Evolutionary conservation across 2,797 vertebrate genomes (phyloP).

Genomic region (Lophotriccus pileatus): DNA sequence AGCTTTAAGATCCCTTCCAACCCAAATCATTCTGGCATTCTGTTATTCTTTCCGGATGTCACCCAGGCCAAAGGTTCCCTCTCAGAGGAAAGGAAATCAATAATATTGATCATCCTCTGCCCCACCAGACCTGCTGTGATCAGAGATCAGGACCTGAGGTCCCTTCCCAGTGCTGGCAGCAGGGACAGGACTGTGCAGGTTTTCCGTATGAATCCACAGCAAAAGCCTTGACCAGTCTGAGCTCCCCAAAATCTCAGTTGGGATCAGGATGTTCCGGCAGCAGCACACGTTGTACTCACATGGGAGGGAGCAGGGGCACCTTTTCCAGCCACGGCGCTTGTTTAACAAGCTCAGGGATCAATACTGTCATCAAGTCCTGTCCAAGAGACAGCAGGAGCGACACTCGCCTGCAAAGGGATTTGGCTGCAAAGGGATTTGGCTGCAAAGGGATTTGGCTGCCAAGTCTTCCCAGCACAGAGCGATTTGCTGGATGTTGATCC

Average conservation of each 20-base stretch:
- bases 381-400: accelerated
- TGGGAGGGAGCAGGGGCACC: neutral
- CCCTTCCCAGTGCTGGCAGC: neutral
- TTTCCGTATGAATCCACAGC: neutral
- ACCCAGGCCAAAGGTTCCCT: neutral
- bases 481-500: accelerated
- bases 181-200: neutral
- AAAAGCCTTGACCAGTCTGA: neutral
- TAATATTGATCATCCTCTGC: neutral
- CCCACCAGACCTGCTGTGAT: accelerated
- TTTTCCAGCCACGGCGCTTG: neutral
- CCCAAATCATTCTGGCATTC: neutral
- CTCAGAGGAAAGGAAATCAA: neutral
- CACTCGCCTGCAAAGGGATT: neutral
- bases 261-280: neutral
- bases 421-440: neutral
- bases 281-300: accelerated
- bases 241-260: neutral
- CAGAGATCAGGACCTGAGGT: accelerated
- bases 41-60: neutral
- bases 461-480: accelerated
- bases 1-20: neutral
- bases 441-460: neutral
- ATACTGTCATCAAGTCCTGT: neutral
- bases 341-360: neutral